A percentile compares a stretch with the other conserved stretches of the same genome.
phyloP scores from a whole-genome alignment of 1,140 invertebrate genomes.

The Caenorhabditis tropicalis region DNA sequence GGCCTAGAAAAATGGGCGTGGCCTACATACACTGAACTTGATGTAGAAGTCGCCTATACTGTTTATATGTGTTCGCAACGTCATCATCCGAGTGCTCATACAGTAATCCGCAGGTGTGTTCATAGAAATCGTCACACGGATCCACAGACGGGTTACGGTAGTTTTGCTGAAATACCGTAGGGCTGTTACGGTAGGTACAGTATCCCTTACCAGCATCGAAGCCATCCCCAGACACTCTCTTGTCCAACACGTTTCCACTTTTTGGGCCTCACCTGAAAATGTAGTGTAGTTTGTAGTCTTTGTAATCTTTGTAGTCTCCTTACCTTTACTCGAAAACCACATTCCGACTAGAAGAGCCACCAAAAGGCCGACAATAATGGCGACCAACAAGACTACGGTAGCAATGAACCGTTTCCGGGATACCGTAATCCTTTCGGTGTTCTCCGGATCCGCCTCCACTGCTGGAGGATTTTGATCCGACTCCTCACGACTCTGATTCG shows the following conservation, averaged over 20 bases:
- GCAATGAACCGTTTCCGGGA: neutral
- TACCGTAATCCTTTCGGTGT: neutral
- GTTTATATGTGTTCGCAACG: neutral
- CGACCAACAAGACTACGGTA: neutral
- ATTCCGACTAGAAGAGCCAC: neutral
- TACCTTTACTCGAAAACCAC: neutral
- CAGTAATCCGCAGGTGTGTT: neutral
- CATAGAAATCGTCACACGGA: conserved; percentile 2
- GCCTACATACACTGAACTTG: too few species aligned
- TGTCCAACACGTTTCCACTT: neutral
- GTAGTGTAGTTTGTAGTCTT: too few species aligned
- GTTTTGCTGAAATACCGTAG: conserved; percentile 12
- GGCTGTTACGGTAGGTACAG: too few species aligned
- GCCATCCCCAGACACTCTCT: neutral
- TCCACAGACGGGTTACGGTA: neutral
- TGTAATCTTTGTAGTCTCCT: too few species aligned
- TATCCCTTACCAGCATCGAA: neutral
- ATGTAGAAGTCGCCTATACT: neutral
- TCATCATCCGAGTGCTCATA: neutral
- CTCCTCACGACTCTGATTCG: neutral
- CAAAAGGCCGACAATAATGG: neutral
- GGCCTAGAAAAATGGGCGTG: too few species aligned
- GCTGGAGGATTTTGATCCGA: neutral
- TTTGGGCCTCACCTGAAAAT: neutral
- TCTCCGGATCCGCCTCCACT: neutral